phyloP scores from a whole-genome alignment of 2,113 vertebrate genomes.

The Corydoras maculifer region DNA sequence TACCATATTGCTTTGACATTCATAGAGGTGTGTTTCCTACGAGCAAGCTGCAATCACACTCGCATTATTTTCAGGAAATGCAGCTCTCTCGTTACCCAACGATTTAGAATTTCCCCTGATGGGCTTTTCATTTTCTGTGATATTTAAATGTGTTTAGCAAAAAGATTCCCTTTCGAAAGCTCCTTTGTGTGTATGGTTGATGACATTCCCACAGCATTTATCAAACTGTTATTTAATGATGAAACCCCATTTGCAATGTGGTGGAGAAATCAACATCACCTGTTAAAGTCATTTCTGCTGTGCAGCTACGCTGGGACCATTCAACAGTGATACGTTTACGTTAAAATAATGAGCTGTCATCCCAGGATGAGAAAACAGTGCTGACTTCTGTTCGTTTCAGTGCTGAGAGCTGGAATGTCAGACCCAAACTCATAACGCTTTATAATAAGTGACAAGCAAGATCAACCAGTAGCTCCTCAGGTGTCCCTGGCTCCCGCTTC shows the following conservation, averaged over 20 bases:
- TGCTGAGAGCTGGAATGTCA: conserved; percentile 47
- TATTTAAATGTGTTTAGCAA: too few relatives aligned
- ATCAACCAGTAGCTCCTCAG: conserved; percentile 11
- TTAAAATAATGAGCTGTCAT: conserved; percentile 55
- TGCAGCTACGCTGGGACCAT: too few relatives aligned
- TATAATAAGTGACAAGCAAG: conserved; percentile 35
- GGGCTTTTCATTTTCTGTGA: too few relatives aligned
- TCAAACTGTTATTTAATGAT: conserved; percentile 25
- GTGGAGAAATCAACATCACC: conserved; percentile 34
- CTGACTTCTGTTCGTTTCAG: conserved; percentile 44
- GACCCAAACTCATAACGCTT: conserved; percentile 27
- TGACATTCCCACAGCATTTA: conserved; percentile 33
- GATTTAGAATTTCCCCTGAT: too few relatives aligned
- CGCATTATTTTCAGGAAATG: too few relatives aligned
- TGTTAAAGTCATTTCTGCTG: conserved; percentile 27
- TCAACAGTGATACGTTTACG: conserved; percentile 37
- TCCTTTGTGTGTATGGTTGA: conserved; percentile 22
- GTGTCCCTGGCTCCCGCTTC: conserved; percentile 25
- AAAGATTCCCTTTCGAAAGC: too few relatives aligned
- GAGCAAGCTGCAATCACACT: too few relatives aligned
- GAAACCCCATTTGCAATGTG: too few relatives aligned
- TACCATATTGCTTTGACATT: too few relatives aligned
- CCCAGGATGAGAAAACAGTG: conserved; percentile 26
- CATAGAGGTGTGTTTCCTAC: too few relatives aligned
- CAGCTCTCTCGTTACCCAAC: too few relatives aligned